Evolutionary conservation across 2,113 vertebrate species (phyloP).

Genomic region (Hymenochirus boettgeri): DNA sequence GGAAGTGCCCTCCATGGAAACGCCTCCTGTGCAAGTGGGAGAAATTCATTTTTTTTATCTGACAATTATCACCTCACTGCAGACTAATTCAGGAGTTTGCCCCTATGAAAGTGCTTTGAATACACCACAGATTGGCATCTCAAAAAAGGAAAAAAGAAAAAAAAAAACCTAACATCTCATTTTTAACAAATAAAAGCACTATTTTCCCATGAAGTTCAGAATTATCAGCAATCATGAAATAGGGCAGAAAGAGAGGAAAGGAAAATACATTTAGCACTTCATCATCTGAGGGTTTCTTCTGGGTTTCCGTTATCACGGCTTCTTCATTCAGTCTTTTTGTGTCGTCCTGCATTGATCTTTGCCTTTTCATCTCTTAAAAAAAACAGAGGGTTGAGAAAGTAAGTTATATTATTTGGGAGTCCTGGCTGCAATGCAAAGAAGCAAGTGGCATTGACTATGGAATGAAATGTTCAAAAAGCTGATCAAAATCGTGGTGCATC

Average conservation of each 20-base stretch:
- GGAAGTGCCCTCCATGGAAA: constrained; percentile 80
- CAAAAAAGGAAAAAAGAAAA: constrained; percentile 52
- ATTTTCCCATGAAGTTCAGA: constrained; percentile 75
- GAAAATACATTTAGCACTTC: constrained; percentile 89
- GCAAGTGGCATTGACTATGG: background rate
- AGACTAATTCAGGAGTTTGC: constrained; percentile 78
- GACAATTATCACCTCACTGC: constrained; percentile 82
- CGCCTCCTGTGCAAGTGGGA: constrained; percentile 78
- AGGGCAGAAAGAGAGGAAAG: constrained; percentile 68
- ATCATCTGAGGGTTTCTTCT: constrained; percentile 88
- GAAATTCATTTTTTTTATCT: constrained; percentile 85
- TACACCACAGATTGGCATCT: constrained; percentile 79
- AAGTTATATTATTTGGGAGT: constrained; percentile 52
- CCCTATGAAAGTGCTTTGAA: constrained; percentile 77
- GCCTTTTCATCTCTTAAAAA: constrained; percentile 89
- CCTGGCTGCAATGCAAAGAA: background rate
- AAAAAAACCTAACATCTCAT: constrained; percentile 71
- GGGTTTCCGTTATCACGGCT: constrained; percentile 74
- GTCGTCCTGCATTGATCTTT: constrained; percentile 93
- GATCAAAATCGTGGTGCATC: too few relatives aligned
- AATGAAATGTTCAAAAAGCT: too few relatives aligned
- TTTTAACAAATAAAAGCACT: constrained; percentile 78
- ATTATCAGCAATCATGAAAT: constrained; percentile 84
- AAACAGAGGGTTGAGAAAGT: constrained; percentile 56
- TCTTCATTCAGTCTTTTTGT: constrained; percentile 83